phyloP scores from a whole-genome alignment of 2,888 invertebrate genomes.

The Agonum fuliginosum region DNA sequence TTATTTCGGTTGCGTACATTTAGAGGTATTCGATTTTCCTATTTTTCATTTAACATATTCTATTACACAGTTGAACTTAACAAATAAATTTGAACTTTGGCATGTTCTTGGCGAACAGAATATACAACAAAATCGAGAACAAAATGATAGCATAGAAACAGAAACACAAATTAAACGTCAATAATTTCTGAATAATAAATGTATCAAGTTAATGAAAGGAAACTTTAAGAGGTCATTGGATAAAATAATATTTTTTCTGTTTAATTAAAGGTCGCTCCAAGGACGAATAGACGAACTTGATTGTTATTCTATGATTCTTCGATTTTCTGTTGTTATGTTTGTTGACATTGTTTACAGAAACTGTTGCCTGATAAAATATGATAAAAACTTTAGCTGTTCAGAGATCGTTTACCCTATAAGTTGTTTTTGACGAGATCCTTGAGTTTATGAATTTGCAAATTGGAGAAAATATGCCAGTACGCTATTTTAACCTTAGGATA shows the following conservation, averaged over 20 bases:
- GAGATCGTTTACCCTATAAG: not conserved
- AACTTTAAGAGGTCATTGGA: not conserved
- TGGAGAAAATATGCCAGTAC: too few species aligned
- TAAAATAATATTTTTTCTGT: not conserved
- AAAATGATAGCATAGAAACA: not conserved
- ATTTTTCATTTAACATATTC: too few species aligned
- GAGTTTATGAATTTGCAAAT: not conserved
- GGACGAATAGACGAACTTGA: too few species aligned
- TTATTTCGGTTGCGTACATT: too few species aligned
- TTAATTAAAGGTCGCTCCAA: conserved; percentile 3
- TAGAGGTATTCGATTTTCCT: too few species aligned
- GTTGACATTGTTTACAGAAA: not conserved
- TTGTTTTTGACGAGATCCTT: not conserved
- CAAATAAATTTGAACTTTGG: too few species aligned
- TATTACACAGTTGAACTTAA: too few species aligned
- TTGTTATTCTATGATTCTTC: not conserved
- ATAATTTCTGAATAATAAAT: conserved; percentile 28
- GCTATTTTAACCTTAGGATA: too few species aligned
- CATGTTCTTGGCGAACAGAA: too few species aligned
- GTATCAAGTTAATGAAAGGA: not conserved
- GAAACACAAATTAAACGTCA: not conserved
- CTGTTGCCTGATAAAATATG: not conserved
- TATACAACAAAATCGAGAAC: too few species aligned
- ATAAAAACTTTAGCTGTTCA: conserved; percentile 4
- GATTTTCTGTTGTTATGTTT: not conserved